Conservation (phyloP, 2,797 vertebrate species). For the Oreortyx pictus region DNA sequence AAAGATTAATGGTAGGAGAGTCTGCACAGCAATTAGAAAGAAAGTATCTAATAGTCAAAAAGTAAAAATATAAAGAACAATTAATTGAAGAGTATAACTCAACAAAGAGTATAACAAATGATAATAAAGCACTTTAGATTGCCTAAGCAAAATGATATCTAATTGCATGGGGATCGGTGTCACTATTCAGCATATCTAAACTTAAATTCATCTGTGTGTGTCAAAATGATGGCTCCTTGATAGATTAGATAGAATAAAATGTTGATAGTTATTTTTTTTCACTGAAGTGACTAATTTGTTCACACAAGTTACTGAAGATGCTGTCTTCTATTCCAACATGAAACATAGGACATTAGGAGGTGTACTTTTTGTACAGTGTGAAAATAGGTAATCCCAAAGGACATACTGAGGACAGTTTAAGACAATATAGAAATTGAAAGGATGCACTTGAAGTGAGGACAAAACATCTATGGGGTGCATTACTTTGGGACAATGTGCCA, state of each 20-base stretch:
- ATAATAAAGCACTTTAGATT: background rate
- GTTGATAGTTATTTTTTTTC: background rate
- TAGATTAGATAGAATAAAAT: background rate
- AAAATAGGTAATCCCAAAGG: background rate
- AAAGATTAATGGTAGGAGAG: background rate
- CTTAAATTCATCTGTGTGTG: background rate
- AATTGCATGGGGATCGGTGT: background rate
- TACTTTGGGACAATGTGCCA: background rate
- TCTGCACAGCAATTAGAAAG: background rate
- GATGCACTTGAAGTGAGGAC: background rate
- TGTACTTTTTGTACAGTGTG: background rate
- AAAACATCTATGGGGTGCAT: background rate
- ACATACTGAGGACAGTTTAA: conserved; percentile 30
- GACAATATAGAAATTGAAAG: background rate
- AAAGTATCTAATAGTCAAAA: background rate
- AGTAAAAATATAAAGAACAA: background rate
- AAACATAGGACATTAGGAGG: background rate
- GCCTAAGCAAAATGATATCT: background rate
- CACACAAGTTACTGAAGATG: background rate
- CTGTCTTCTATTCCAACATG: background rate
- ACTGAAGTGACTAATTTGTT: background rate
- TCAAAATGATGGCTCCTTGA: background rate
- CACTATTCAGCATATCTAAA: background rate
- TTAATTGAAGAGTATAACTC: background rate
- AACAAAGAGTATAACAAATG: background rate